Percentiles rank a stretch among this genome's conserved stretches.
Evolutionary conservation across 1,140 invertebrate species (phyloP).

Genomic region (Formica selysi): DNA sequence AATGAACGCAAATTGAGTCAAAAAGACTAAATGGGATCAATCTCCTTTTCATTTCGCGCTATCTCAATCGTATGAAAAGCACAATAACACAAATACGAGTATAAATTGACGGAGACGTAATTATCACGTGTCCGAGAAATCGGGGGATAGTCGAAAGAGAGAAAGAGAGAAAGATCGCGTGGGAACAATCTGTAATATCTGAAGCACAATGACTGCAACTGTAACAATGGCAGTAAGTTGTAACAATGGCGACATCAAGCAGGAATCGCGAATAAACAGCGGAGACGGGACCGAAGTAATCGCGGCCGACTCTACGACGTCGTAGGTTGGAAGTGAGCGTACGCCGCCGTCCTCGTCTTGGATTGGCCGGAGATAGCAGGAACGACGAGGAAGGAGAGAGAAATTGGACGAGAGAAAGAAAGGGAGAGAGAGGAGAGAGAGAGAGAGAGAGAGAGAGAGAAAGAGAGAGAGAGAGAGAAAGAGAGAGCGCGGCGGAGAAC

Average conservation of each 20-base stretch:
- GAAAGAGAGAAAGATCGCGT: background rate
- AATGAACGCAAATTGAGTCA: constrained; percentile 8
- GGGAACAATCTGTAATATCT: background rate
- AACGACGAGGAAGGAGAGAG: background rate
- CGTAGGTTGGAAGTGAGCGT: constrained; percentile 15
- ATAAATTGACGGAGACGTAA: background rate
- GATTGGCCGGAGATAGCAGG: constrained; percentile 65
- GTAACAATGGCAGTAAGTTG: background rate
- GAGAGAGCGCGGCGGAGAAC: background rate
- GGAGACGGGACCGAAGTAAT: constrained; percentile 24
- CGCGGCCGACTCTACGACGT: constrained; percentile 56
- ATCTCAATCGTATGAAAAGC: too few relatives aligned
- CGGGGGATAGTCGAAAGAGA: background rate
- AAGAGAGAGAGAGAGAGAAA: background rate
- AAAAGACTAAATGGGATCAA: background rate
- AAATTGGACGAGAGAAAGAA: background rate
- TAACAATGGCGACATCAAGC: background rate
- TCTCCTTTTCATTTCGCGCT: background rate
- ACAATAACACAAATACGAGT: too few relatives aligned
- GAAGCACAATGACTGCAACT: background rate
- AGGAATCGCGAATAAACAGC: constrained; percentile 64
- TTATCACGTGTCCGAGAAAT: background rate
- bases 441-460: background rate
- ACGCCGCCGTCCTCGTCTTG: constrained; percentile 31
- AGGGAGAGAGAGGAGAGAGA: too few relatives aligned